Percentiles rank a stretch among this genome's conserved stretches.
phyloP scores from a whole-genome alignment of 2,113 vertebrate genomes.

The Crotophaga sulcirostris region DNA sequence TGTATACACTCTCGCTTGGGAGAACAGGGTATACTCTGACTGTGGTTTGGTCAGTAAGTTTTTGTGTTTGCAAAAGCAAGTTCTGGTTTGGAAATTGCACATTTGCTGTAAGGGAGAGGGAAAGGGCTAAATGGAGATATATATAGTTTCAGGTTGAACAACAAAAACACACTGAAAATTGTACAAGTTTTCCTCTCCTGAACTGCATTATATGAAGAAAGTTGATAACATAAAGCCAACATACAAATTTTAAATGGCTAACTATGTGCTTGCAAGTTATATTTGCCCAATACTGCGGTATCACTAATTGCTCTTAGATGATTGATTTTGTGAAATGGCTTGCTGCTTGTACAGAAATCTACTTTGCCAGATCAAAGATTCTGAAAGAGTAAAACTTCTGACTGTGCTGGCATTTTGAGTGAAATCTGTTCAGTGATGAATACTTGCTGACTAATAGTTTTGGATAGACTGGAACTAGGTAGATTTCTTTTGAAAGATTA shows the following conservation, averaged over 20 bases:
- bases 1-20: not conserved
- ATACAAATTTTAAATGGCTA: not conserved
- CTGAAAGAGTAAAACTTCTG: not conserved
- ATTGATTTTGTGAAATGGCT: not conserved
- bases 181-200: not conserved
- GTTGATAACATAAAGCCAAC: not conserved
- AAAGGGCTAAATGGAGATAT: not conserved
- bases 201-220: not conserved
- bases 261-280: not conserved
- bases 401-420: not conserved
- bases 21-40: not conserved
- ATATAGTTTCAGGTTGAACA: too few species aligned
- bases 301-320: not conserved
- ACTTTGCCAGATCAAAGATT: not conserved
- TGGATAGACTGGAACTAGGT: not conserved
- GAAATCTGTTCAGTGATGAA: not conserved
- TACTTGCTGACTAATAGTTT: not conserved
- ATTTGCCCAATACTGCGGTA: not conserved
- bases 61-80: not conserved
- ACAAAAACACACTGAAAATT: not conserved
- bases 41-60: not conserved
- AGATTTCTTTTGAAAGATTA: not conserved
- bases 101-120: not conserved
- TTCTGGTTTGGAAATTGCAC: not conserved
- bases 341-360: not conserved